A percentile compares a stretch with the other conserved stretches of the same genome.
Evolutionary conservation across 2,888 invertebrate genomes (phyloP).

Genomic region (Eledona agricola): DNA sequence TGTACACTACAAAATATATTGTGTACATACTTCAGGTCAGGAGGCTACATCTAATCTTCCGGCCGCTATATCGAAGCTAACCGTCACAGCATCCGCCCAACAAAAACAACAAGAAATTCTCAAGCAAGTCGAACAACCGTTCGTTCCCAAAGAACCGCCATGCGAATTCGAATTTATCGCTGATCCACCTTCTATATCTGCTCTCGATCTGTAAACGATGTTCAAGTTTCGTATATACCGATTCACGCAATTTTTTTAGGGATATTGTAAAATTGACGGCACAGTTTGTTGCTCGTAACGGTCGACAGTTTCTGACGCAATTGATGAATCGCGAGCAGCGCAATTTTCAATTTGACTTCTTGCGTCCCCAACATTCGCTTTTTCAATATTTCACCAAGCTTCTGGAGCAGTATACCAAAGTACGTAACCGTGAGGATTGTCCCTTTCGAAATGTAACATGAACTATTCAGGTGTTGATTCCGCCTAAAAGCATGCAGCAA

Average conservation of each 20-base stretch:
- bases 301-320: slow-evolving; percentile 96
- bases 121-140: slow-evolving; percentile 86
- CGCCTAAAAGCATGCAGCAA: slow-evolving; percentile 88
- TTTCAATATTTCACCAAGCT: slow-evolving; percentile 99
- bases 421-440: slow-evolving; percentile 50
- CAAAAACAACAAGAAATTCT: slow-evolving; percentile 88
- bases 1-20: slow-evolving; percentile 7
- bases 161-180: slow-evolving; percentile 93
- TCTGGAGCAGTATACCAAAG: slow-evolving; percentile 98
- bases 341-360: slow-evolving; percentile 98
- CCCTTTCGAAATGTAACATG: no score
- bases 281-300: slow-evolving; percentile 98
- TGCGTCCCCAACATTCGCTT: slow-evolving; percentile 96
- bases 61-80: slow-evolving; percentile 65
- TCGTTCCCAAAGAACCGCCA: slow-evolving; percentile 91
- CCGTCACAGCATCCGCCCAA: slow-evolving; percentile 79
- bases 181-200: slow-evolving; percentile 98
- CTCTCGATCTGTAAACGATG: slow-evolving; percentile 84
- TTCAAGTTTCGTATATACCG: slow-evolving; percentile 18
- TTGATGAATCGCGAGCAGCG: slow-evolving; percentile 98
- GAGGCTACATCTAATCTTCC: slow-evolving; percentile 63
- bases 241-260: slow-evolving; percentile 62
- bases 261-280: slow-evolving; percentile 98
- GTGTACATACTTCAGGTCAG: slow-evolving; percentile 54
- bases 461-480: slow-evolving; percentile 76